These are phyloP conservation scores for Thalpophila matura DNA, from an alignment of 2,888 invertebrate species.

Conservation along the genomic window DNA sequence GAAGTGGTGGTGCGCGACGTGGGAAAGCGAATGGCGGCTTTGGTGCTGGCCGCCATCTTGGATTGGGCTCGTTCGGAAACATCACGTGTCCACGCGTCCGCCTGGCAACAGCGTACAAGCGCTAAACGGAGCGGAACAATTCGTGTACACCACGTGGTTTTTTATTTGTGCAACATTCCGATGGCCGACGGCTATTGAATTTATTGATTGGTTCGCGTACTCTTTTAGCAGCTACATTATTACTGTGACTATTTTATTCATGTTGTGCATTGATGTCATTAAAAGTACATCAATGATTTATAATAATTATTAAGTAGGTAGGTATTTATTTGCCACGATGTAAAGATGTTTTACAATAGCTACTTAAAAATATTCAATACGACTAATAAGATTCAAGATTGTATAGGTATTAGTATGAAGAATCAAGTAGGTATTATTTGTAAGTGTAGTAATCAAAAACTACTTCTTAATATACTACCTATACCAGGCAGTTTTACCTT, in stretches of 20 bases:
- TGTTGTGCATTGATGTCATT: no score
- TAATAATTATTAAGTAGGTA: background rate
- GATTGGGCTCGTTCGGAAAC: conserved; percentile 82
- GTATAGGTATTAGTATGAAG: no score
- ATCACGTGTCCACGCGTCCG: conserved; percentile 87
- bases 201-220: conserved; percentile 75
- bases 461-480: no score
- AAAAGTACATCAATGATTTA: no score
- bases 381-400: no score
- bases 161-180: conserved; percentile 86
- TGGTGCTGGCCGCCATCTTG: conserved; percentile 85
- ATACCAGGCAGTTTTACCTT: no score
- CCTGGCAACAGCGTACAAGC: conserved; percentile 85
- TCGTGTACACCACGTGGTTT: conserved; percentile 86
- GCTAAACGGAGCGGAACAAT: conserved; percentile 87
- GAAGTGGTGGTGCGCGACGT: conserved; percentile 83
- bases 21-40: conserved; percentile 88
- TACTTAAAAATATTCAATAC: no score
- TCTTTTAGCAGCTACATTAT: conserved; percentile 58
- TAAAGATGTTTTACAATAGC: no score
- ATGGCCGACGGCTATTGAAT: conserved; percentile 70
- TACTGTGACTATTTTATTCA: no score
- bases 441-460: no score
- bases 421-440: background rate
- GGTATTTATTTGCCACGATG: background rate